Conservation (phyloP, 2,113 vertebrate species). For the Stigmatopora nigra region DNA sequence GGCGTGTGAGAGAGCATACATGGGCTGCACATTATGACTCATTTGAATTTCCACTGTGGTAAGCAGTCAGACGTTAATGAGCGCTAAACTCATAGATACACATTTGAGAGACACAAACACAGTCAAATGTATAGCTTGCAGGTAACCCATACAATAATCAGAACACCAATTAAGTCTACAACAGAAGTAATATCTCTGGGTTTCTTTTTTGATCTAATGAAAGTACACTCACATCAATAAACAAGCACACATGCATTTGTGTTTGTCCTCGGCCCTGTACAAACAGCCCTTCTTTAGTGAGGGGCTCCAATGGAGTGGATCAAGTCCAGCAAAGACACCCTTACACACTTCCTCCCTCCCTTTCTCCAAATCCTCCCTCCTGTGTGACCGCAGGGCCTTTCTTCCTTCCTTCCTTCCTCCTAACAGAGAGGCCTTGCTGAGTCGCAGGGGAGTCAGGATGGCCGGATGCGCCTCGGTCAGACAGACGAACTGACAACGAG, state of each 20-base stretch:
- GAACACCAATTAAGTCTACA: constrained; percentile 14
- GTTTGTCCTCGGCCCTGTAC: constrained; percentile 50
- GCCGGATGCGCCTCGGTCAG: constrained; percentile 59
- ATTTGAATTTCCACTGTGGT: constrained; percentile 63
- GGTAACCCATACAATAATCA: constrained; percentile 5
- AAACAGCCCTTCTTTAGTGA: constrained; percentile 58
- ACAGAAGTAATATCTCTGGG: constrained; percentile 12
- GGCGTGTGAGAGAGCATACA: no score
- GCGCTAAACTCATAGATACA: constrained; percentile 12
- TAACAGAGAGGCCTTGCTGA: constrained; percentile 56
- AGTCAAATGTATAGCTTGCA: neutral
- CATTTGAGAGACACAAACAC: constrained; percentile 6
- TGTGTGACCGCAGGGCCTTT: constrained; percentile 44
- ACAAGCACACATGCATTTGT: constrained; percentile 24
- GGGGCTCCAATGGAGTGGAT: constrained; percentile 56
- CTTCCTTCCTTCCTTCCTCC: constrained; percentile 65
- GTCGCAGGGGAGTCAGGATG: constrained; percentile 51
- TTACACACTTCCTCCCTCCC: constrained; percentile 63
- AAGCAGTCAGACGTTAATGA: constrained; percentile 42
- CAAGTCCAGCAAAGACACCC: constrained; percentile 64
- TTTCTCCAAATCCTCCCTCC: constrained; percentile 56
- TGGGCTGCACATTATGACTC: constrained; percentile 57
- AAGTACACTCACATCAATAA: constrained; percentile 5
- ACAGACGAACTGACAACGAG: constrained; percentile 42
- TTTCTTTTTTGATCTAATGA: constrained; percentile 32